A percentile compares a stretch with the other conserved stretches of the same genome.
phyloP scores from a whole-genome alignment of 2,797 vertebrate species.

The Choloepus didactylus region DNA sequence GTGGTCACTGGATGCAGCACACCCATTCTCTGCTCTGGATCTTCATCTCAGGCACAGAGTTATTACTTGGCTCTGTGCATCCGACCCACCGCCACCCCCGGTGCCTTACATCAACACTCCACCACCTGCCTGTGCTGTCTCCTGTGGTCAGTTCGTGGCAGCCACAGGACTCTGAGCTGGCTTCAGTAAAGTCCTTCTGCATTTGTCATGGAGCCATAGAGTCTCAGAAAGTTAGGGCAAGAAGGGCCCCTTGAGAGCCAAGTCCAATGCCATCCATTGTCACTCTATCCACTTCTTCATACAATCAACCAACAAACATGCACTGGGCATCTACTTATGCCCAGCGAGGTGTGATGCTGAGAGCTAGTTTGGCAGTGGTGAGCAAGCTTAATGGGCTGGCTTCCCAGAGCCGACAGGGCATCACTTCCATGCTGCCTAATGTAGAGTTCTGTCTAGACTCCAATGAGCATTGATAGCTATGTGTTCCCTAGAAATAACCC shows the following conservation, averaged over 20 bases:
- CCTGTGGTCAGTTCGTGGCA: conserved; percentile 22
- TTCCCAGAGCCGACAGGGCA: neutral
- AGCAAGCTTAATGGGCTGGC: neutral
- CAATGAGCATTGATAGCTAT: neutral
- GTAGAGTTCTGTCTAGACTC: neutral
- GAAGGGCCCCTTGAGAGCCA: neutral
- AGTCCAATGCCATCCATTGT: neutral
- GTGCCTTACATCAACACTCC: neutral
- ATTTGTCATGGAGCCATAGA: conserved; percentile 56
- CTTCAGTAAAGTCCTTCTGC: conserved; percentile 69
- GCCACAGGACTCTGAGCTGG: conserved; percentile 34
- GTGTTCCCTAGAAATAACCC: neutral
- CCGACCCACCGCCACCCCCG: neutral
- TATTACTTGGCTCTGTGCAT: neutral
- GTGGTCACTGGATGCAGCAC: conserved; percentile 31
- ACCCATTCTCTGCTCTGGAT: conserved; percentile 51
- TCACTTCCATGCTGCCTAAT: neutral
- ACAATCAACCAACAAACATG: neutral
- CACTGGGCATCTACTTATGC: neutral
- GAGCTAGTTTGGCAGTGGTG: too few species aligned
- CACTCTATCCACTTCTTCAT: neutral
- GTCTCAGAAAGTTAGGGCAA: neutral
- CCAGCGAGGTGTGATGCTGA: neutral
- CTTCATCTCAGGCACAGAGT: conserved; percentile 56
- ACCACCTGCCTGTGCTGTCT: neutral